These are phyloP conservation scores for Drosophila ustulata DNA, from an alignment of 2,888 invertebrate genomes.

Conservation along the genomic window DNA sequence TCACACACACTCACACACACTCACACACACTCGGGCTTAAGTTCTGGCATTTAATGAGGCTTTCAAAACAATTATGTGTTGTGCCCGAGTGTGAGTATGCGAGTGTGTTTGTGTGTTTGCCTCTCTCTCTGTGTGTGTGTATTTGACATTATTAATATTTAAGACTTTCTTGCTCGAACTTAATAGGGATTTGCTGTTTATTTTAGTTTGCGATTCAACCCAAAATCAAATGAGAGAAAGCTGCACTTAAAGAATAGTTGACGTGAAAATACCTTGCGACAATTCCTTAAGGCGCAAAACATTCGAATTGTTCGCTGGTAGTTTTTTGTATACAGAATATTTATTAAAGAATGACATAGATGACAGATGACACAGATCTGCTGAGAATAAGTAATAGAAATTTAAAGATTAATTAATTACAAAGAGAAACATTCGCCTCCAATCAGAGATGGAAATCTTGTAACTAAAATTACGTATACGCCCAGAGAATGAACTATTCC, in stretches of 20 bases:
- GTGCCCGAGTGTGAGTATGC: slow-evolving; percentile 20
- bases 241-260: not conserved
- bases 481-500: too few relatives aligned
- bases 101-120: slow-evolving; percentile 30
- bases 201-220: slow-evolving; percentile 16
- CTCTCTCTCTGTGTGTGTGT: slow-evolving; percentile 27
- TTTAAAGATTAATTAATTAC: too few relatives aligned
- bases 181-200: slow-evolving; percentile 35
- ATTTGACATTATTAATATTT: slow-evolving; percentile 73
- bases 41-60: slow-evolving; percentile 80
- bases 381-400: too few relatives aligned
- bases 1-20: slow-evolving; percentile 9
- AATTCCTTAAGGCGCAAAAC: not conserved
- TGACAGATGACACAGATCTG: too few relatives aligned
- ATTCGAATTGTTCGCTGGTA: too few relatives aligned
- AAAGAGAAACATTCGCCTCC: too few relatives aligned
- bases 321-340: too few relatives aligned
- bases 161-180: slow-evolving; percentile 43
- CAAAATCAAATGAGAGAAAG: not conserved
- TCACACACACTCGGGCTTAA: slow-evolving; percentile 52
- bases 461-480: too few relatives aligned
- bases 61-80: slow-evolving; percentile 76
- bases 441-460: too few relatives aligned
- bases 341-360: too few relatives aligned
- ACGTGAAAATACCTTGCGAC: not conserved